Evolutionary conservation across 2,797 vertebrate genomes (phyloP), one percentile per base, ranked within the genome.

Genomic region (Sebastes vulpes): DNA sequence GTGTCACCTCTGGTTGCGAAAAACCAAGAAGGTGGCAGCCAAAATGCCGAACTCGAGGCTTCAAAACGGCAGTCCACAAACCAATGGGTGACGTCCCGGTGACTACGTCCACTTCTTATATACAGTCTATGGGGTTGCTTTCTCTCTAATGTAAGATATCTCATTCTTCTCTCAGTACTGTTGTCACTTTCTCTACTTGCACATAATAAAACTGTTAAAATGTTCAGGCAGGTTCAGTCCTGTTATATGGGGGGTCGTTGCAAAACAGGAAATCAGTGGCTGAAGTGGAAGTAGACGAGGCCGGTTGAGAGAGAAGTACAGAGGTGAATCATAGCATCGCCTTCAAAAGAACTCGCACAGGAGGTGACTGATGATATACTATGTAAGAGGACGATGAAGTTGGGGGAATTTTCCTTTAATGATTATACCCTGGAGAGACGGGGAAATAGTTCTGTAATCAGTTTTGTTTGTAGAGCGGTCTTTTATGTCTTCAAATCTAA

Each of bases 401-500:
- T 23, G 6, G 4, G 18, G 48, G 50, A 16, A 14, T 73, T 79
- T 71, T 67, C 25, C 38, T 72, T 32, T 50, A 4, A 72, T 9
- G 31, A 25, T 56, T 28, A 65, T 11, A 35, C 46, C 25, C 50
- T 53, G 31, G 46, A 50, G 58, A 25, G 3, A 46, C 28, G 59
- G 63, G 57, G 52, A 69, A 76, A 80, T 21, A 54, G 50, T 21
- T 75, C 14, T 46, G 28, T 48, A 57, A 75, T 86, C 67, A 48
- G 67, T 68, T 71, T 75, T 75, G 65, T 87, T 92, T 86, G 88
- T 38, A 77, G 70, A 82, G 21, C 32, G 9, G 64, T 64, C 60
- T 75, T 53, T 31, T 26, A 26, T 64, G 82, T 74, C 74, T 28
- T 84, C 60, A 75, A 46, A 84, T 84, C 69, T 10, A 59, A 59